Percentiles rank a stretch among this genome's conserved stretches.
These are phyloP conservation scores for Labroides dimidiatus DNA, from an alignment of 2,797 vertebrate species.

Conservation along the genomic window DNA sequence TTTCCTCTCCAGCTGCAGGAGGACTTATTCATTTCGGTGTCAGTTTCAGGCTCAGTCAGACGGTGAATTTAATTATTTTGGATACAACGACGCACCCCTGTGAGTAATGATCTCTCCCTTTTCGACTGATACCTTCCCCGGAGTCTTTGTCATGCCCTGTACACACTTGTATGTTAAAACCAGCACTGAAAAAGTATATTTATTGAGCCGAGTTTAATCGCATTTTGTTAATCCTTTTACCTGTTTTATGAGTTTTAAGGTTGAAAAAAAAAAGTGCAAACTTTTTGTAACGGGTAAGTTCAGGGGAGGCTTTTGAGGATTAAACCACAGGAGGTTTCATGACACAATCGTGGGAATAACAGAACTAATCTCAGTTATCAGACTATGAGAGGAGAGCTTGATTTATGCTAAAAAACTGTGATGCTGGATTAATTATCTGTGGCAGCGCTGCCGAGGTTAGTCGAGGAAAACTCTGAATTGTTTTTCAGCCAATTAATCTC, in stretches of 20 bases:
- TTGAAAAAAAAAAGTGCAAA: background rate
- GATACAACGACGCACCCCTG: background rate
- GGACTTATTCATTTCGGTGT: constrained; percentile 1
- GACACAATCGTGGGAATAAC: background rate
- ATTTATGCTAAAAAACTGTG: constrained; percentile 32
- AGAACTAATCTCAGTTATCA: background rate
- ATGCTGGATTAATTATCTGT: constrained; percentile 31
- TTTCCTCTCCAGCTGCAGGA: background rate
- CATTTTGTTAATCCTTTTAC: background rate
- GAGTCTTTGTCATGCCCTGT: background rate
- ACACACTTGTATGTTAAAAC: background rate
- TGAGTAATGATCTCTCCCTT: background rate
- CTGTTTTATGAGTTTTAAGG: background rate
- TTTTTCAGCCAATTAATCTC: constrained; percentile 49
- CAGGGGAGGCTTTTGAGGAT: background rate
- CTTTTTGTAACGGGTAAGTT: background rate
- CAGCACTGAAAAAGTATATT: background rate
- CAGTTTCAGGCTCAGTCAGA: background rate
- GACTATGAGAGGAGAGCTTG: constrained; percentile 5
- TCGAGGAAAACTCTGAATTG: constrained; percentile 20
- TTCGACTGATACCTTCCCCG: background rate
- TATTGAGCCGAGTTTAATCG: background rate
- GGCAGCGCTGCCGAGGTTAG: constrained; percentile 13
- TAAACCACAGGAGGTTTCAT: background rate
- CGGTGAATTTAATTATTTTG: constrained; percentile 15